These are phyloP conservation scores for Noctilio leporinus DNA, from an alignment of 2,113 vertebrate genomes.

Conservation along the genomic window DNA sequence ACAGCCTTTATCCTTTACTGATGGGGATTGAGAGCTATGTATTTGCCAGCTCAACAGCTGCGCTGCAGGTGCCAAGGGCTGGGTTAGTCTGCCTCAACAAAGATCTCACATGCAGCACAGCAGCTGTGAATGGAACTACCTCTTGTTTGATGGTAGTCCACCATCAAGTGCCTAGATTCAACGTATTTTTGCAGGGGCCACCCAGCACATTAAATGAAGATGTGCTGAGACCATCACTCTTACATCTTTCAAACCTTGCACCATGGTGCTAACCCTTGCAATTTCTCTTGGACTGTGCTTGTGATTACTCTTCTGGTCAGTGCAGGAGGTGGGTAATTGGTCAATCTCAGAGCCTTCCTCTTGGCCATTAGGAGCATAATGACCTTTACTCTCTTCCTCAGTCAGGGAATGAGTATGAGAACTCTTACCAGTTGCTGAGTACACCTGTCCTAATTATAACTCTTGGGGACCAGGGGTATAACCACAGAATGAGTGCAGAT, in stretches of 20 bases:
- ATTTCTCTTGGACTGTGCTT: background rate
- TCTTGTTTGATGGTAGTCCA: background rate
- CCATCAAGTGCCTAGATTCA: background rate
- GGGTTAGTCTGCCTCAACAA: background rate
- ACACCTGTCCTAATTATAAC: background rate
- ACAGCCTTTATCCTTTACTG: background rate
- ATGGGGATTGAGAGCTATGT: background rate
- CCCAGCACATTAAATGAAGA: background rate
- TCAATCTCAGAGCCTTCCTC: background rate
- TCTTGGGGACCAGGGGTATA: background rate
- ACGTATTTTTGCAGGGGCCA: background rate
- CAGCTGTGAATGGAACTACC: background rate
- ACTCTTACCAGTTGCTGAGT: background rate
- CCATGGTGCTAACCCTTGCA: background rate
- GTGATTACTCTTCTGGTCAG: background rate
- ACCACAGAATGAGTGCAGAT: background rate
- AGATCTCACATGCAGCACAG: background rate
- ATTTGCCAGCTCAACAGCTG: background rate
- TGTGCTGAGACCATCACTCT: background rate
- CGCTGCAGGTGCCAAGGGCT: background rate
- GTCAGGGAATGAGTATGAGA: background rate
- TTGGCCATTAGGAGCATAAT: background rate
- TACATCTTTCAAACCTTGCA: background rate
- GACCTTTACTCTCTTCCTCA: background rate
- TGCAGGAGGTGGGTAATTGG: background rate